A percentile compares a stretch with the other conserved stretches of the same genome.
Conservation (phyloP, 2,113 vertebrate species). For the Ibidorhyncha struthersii region DNA sequence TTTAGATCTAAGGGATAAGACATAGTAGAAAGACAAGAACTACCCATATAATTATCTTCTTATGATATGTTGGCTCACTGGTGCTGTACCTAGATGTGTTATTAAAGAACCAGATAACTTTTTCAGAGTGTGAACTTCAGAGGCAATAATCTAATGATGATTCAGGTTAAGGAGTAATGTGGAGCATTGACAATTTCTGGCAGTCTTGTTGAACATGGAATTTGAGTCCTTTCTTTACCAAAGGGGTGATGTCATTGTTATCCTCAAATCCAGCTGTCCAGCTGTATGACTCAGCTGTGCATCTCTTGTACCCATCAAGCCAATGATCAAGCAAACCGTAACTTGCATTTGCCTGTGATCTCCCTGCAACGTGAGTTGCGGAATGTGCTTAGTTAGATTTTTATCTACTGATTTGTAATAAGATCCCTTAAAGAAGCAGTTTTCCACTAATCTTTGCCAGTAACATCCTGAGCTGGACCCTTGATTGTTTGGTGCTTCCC, state of each 20-base stretch:
- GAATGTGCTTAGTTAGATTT: background rate
- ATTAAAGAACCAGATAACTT: constrained; percentile 36
- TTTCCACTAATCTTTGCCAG: background rate
- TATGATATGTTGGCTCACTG: constrained; percentile 29
- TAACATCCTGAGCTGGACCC: background rate
- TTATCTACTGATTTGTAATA: background rate
- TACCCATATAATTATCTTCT: constrained; percentile 66
- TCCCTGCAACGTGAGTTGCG: background rate
- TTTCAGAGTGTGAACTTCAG: background rate
- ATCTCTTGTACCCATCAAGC: background rate
- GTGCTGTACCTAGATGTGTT: background rate
- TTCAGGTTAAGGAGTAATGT: background rate
- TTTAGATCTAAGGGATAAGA: constrained; percentile 69
- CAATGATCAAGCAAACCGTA: background rate
- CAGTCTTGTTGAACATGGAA: background rate
- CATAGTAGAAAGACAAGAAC: constrained; percentile 53
- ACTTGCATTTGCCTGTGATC: background rate
- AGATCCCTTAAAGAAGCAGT: background rate
- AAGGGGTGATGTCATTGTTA: background rate
- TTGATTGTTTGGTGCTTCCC: background rate
- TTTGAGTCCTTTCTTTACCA: background rate
- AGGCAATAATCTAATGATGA: constrained; percentile 2
- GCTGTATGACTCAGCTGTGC: background rate
- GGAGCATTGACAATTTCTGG: background rate
- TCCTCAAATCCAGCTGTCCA: background rate